Base-by-base conservation (phyloP, 2,888 invertebrate species). In the Trimorus sp. region DNA sequence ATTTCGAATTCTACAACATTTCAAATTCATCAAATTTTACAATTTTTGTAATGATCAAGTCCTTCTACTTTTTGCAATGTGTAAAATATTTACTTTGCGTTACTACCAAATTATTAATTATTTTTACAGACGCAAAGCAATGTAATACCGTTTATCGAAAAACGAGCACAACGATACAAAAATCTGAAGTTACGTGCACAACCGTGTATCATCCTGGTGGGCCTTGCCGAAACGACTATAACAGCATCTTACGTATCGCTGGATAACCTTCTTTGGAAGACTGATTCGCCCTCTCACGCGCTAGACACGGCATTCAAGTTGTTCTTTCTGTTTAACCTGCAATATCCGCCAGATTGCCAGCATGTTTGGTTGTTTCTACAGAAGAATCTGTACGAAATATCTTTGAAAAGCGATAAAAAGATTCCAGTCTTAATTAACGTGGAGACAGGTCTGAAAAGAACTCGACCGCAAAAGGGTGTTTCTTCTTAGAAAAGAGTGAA, bases 301-400 rank as follows among this genome's bases (percentile, higher is more conserved):
- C 40, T 66, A 14, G 79, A 73, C 37, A 15, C 60, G 7, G 6
- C 53, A 12, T 79, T 73, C 36, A 79, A 73, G 15, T 12, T 53
- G 4, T 73, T 69, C 54, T 58, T 71, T 8, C 16, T 60, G 0
- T 71, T 79, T 36, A 58, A 60, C 36, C 53, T 66, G 11, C 7
- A 56, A 26, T 79, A 73, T 45, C 79, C 74, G 1, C 14, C 12
- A 11, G 79, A 45, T 45, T 45, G 45, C 45, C 53, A 63, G 9
- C 45, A 59, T 0, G 7, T 79, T 1, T 79, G 79, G 73, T 14
- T 79, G 7, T 15, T 79, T 1, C 14, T 79, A 6, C 79, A 79
- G 11, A 12, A 68, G 38, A 2, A 51, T 5, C 6, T 79, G 0
- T 73, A 66, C 48, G 49, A 65, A 1, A 74, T 74, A 2, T 14